Evolutionary conservation across 2,888 invertebrate species (phyloP), one percentile per base, ranked within the genome.

Genomic region (Tuberolachnus salignus): DNA sequence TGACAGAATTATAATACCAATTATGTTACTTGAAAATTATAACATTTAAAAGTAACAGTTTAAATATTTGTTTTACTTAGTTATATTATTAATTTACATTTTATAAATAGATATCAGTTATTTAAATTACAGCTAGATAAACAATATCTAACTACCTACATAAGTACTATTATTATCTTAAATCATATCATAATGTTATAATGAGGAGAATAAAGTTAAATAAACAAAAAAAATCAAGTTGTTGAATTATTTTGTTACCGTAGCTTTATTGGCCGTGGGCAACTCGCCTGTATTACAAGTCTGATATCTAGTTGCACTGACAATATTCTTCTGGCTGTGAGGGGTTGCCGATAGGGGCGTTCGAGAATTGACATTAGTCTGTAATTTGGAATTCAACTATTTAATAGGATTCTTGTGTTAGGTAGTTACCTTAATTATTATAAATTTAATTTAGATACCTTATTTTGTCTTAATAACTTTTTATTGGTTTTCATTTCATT

Each of bases 401-500:
- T 61, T n/a, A 19, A n/a, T 16, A 42, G 6, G 6, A 26, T 44
- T 55, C 1, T 13, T n/a, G 11, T 23, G 55, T 34, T 34, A 63
- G 16, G 11, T 23, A 19, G 34, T 34, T 34, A 34, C 6, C 6
- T 3, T 34, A n/a, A 34, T 34, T 34, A 34, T 34, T 34, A 34
- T 34, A 4, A 34, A 34, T 4, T 34, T 34, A 34, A 4, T 34
- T 6, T 34, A 34, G 3, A 34, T 78, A 78, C 78, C 59, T 78
- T 78, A 8, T 59, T 21, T 34, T 57, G 75, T 34, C 26, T 34
- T 46, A 53, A 1, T 21, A 19, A 49, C 42, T 78, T 69, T n/a
- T 61, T 75, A 55, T 23, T 67, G 59, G 10, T 69, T 42, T 59
- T 78, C 13, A 59, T 42, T 69, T 87, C 86, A 80, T 89, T 88